Percentiles rank a stretch among this genome's conserved stretches.
phyloP scores from a whole-genome alignment of 2,888 invertebrate genomes.

The Eristalis intricaria region DNA sequence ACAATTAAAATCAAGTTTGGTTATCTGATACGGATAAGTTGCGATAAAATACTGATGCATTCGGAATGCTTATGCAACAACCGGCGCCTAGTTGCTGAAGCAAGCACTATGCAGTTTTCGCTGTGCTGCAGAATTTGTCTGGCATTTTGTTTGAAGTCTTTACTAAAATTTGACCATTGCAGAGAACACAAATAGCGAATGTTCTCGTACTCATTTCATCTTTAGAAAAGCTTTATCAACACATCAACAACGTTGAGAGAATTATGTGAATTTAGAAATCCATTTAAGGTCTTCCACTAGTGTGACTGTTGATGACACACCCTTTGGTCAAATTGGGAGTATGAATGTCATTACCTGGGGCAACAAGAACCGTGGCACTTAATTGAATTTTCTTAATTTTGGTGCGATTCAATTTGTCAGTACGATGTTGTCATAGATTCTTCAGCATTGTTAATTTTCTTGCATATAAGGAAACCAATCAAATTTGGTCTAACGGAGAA shows the following conservation, averaged over 20 bases:
- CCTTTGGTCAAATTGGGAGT: neutral
- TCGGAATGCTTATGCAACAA: neutral
- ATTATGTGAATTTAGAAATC: neutral
- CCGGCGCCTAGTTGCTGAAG: neutral
- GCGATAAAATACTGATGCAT: neutral
- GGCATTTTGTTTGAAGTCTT: neutral
- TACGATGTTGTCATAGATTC: neutral
- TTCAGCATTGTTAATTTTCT: neutral
- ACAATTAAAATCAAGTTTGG: neutral
- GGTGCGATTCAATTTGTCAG: neutral
- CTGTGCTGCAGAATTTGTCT: neutral
- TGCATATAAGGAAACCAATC: too few relatives aligned
- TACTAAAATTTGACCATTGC: neutral
- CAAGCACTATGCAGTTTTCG: neutral
- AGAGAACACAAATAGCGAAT: neutral
- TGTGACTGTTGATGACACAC: neutral
- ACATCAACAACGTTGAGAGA: neutral
- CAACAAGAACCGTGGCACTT: neutral
- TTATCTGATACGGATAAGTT: neutral
- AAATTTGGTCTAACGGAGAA: too few relatives aligned
- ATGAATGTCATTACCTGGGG: neutral
- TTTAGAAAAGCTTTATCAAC: neutral
- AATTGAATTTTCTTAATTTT: neutral
- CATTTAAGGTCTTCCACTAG: neutral
- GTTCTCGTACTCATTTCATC: neutral